Conservation (phyloP, 2,888 invertebrate species). For the Pterostichus madidus region DNA sequence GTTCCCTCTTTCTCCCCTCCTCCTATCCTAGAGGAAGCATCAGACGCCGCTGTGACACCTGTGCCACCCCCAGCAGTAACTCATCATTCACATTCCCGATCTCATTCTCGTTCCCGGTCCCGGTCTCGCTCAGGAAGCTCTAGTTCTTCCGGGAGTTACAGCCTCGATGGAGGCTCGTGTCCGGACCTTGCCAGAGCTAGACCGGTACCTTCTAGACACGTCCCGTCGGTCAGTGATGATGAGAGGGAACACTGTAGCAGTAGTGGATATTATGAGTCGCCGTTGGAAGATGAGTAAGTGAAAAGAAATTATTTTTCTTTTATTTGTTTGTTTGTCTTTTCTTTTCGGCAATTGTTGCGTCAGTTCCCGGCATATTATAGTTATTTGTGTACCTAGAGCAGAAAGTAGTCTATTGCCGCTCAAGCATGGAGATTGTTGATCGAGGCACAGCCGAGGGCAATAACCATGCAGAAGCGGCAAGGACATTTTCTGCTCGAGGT, state of each 20-base stretch:
- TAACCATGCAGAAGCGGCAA: too few species aligned
- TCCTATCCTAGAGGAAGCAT: conserved; percentile 79
- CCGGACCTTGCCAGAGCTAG: conserved; percentile 73
- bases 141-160: conserved; percentile 81
- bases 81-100: conserved; percentile 49
- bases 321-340: too few species aligned
- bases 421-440: too few species aligned
- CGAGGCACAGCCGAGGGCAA: too few species aligned
- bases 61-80: conserved; percentile 71
- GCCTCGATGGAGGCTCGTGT: conserved; percentile 77
- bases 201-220: conserved; percentile 73
- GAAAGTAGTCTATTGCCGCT: too few species aligned
- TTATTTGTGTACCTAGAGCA: too few species aligned
- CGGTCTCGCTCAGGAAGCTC: conserved; percentile 81
- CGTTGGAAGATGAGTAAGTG: conserved; percentile 83
- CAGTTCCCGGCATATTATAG: too few species aligned
- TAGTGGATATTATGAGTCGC: conserved; percentile 87
- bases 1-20: conserved; percentile 82
- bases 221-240: conserved; percentile 82
- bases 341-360: too few species aligned
- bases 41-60: conserved; percentile 74
- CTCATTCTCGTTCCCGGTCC: conserved; percentile 69
- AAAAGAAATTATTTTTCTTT: not conserved
- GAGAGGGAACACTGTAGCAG: conserved; percentile 85
- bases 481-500: too few species aligned